phyloP scores from a whole-genome alignment of 2,113 vertebrate genomes.

The Sorex fumeus region DNA sequence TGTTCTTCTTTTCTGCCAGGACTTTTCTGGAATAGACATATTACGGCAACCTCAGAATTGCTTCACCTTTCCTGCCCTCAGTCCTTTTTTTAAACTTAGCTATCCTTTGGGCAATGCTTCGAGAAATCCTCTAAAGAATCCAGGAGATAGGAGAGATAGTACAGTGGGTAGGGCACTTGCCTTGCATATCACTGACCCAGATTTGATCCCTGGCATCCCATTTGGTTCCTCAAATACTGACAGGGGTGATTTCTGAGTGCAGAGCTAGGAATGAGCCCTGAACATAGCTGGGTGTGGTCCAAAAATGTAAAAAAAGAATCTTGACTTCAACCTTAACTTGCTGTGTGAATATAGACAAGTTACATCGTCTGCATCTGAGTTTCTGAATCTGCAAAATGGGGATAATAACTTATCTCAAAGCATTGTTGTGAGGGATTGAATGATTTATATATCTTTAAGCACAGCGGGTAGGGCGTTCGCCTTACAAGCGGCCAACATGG shows the following conservation, averaged over 20 bases:
- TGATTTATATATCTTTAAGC: neutral
- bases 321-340: neutral
- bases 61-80: constrained; percentile 36
- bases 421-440: neutral
- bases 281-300: too few relatives aligned
- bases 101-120: neutral
- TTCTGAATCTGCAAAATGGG: constrained; percentile 12
- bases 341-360: neutral
- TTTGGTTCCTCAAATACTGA: too few relatives aligned
- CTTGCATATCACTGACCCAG: too few relatives aligned
- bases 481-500: too few relatives aligned
- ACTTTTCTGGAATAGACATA: constrained; percentile 60
- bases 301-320: too few relatives aligned
- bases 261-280: too few relatives aligned
- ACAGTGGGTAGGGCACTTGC: too few relatives aligned
- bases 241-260: too few relatives aligned
- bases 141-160: too few relatives aligned
- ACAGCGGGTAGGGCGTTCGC: too few relatives aligned
- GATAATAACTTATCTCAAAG: neutral
- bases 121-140: neutral
- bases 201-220: too few relatives aligned
- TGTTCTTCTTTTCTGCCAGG: constrained; percentile 58
- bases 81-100: neutral
- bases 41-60: constrained; percentile 28
- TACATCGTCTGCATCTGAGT: neutral